Evolutionary conservation across 1,140 invertebrate species (phyloP).

Genomic region (Lasaia peninsularis): DNA sequence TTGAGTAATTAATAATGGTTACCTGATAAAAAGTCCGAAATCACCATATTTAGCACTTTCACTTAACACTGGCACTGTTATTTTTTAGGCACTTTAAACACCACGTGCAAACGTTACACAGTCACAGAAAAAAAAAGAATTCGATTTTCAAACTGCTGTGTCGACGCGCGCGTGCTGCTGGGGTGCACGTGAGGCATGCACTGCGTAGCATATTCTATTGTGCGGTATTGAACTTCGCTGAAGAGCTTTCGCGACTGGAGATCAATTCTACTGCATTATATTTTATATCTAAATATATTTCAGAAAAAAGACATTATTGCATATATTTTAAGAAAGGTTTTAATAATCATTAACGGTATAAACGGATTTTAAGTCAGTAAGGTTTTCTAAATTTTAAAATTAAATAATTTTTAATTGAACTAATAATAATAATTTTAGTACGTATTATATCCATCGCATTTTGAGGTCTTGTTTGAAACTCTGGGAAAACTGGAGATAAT

Average conservation of each 20-base stretch:
- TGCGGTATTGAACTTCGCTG: slow-evolving; percentile 54
- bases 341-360: too few relatives aligned
- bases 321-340: too few relatives aligned
- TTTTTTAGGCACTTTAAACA: slow-evolving; percentile 9
- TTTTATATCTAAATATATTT: too few relatives aligned
- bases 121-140: slow-evolving; percentile 6
- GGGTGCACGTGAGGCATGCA: slow-evolving; percentile 45
- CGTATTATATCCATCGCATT: too few relatives aligned
- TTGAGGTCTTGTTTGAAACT: too few relatives aligned
- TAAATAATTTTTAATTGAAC: too few relatives aligned
- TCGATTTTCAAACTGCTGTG: neutral
- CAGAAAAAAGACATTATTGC: too few relatives aligned
- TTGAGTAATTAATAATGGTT: too few relatives aligned
- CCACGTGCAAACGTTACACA: slow-evolving; percentile 4
- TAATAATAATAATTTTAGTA: too few relatives aligned
- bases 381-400: too few relatives aligned
- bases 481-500: too few relatives aligned
- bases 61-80: neutral
- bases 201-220: slow-evolving; percentile 37
- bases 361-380: too few relatives aligned
- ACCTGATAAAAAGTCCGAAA: neutral
- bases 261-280: slow-evolving; percentile 14
- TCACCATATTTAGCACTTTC: slow-evolving; percentile 7
- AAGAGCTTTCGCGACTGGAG: slow-evolving; percentile 45
- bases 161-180: slow-evolving; percentile 43